Base-by-base conservation (phyloP, 1,140 invertebrate genomes). In the Brachionus plicatilis region DNA sequence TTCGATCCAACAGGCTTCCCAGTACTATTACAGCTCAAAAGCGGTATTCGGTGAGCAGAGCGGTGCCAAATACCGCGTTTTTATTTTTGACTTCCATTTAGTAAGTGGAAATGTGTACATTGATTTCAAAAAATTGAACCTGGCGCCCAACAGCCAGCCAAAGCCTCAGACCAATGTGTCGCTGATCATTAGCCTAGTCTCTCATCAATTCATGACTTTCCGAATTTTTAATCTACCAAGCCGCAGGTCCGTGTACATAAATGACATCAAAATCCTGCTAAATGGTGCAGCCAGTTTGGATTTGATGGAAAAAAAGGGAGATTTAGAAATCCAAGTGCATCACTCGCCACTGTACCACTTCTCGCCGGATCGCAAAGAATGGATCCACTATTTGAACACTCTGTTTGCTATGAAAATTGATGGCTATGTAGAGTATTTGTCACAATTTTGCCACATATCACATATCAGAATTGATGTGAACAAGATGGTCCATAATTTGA, bases 201-300 rank as follows among this genome's bases (percentile, higher is more conserved):
- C 72, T 20, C 43, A 27, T 29, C 72, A 76, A 27, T 76, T 76
- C 27, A n/a, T 76, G 45, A 76, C 72, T 76, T 76, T 76, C 24
- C n/a, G 43, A 50, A 76, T 76, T 50, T 76, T 76, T 50, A 76
- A 76, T 76, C 43, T 76, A 50, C 72, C 72, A 1, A 47, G 47
- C 27, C 1, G 8, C 3, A 76, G 50, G 47, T 76, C 72, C 11
- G 43, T 29, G 20, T 76, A 50, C 43, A 45, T 76, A 50, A 76
- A 5, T 27, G 24, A 53, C 50, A 50, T 76, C 14, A 76, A 76
- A 76, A 76, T 76, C 14, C 24, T 76, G 11, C 72, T 76, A 3
- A 76, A 50, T 50, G 72, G 72, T 4, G 43, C 43, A 47, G 43
- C 72, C n/a, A 76, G 43, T 33, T 76, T 76, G 27, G 72, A 76